These are phyloP conservation scores for Sebastes trivittatus DNA, from an alignment of 2,797 vertebrate genomes.

Conservation along the genomic window DNA sequence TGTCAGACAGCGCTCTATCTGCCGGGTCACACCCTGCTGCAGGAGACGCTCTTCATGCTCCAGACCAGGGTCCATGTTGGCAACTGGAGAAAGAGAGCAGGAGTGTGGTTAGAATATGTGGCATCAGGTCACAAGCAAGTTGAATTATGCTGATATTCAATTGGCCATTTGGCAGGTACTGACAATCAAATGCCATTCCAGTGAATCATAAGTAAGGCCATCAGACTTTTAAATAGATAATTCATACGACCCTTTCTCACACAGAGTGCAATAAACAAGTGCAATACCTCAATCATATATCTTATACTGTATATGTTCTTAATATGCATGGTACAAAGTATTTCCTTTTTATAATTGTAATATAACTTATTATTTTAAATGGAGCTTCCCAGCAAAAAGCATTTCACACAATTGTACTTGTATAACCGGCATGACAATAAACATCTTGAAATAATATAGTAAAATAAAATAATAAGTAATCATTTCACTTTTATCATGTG, in stretches of 20 bases:
- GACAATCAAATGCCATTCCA: not conserved
- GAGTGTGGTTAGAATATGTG: not conserved
- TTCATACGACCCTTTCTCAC: too few relatives aligned
- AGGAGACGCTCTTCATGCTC: conserved; percentile 65
- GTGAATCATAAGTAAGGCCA: not conserved
- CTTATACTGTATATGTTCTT: too few relatives aligned
- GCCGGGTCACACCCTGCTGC: conserved; percentile 67
- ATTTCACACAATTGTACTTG: too few relatives aligned
- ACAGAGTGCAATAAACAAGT: too few relatives aligned
- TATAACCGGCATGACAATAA: too few relatives aligned
- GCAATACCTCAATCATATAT: too few relatives aligned
- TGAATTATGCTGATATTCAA: not conserved
- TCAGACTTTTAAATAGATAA: too few relatives aligned
- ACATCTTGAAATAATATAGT: too few relatives aligned
- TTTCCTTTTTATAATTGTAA: too few relatives aligned
- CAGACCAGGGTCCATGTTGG: conserved; percentile 38
- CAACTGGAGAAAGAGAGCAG: conserved; percentile 36
- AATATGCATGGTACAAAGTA: too few relatives aligned
- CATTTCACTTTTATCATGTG: not conserved
- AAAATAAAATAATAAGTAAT: not conserved
- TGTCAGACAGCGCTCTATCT: conserved; percentile 76
- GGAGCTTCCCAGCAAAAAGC: too few relatives aligned
- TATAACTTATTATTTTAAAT: too few relatives aligned
- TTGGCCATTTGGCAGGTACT: not conserved
- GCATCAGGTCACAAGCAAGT: not conserved